A percentile compares a stretch with the other conserved stretches of the same genome.
Conservation (phyloP, 2,797 vertebrate species). For the Sebastiscus tertius region DNA sequence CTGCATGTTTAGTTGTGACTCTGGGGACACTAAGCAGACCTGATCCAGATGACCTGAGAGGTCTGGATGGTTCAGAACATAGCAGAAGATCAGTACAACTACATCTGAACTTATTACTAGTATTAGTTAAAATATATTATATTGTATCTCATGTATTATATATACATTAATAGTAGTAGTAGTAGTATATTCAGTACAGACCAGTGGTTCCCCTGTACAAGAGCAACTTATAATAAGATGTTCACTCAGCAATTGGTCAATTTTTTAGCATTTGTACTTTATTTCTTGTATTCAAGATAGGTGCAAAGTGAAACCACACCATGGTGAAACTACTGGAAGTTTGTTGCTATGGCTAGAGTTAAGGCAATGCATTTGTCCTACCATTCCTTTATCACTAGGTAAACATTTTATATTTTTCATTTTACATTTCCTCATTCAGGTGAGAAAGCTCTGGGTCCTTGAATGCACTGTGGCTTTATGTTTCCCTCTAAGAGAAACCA, state of each 20-base stretch:
- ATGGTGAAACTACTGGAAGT: not conserved
- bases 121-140: not conserved
- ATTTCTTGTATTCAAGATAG: not conserved
- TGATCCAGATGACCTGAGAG: too few relatives aligned
- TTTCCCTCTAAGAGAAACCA: not conserved
- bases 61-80: too few relatives aligned
- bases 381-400: not conserved
- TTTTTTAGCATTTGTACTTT: not conserved
- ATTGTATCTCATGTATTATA: not conserved
- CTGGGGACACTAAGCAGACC: too few relatives aligned
- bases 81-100: too few relatives aligned
- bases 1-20: too few relatives aligned
- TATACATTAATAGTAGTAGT: not conserved
- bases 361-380: not conserved
- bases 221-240: not conserved
- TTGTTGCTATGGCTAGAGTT: not conserved
- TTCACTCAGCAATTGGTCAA: not conserved
- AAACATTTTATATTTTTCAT: not conserved
- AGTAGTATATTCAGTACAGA: not conserved
- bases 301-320: not conserved
- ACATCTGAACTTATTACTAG: not conserved
- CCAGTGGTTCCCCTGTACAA: not conserved
- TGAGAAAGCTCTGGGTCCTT: not conserved
- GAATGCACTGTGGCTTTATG: not conserved
- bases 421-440: not conserved